Base-by-base conservation (phyloP, 1,140 invertebrate species). In the Theocolax elegans region DNA sequence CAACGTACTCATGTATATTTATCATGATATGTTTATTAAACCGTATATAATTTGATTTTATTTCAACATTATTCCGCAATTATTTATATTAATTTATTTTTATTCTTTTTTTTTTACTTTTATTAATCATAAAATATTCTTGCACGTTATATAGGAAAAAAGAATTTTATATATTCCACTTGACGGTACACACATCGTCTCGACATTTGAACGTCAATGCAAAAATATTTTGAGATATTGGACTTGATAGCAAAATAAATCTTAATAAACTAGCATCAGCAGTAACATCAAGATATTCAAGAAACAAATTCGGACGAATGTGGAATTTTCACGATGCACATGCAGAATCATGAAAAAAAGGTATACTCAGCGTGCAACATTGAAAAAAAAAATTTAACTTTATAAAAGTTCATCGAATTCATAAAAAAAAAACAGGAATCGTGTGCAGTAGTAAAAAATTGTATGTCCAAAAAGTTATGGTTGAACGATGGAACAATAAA, bases 271-370 rank as follows among this genome's bases (percentile, higher is more conserved):
- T 49, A 63, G 15, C 44, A 63, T 48, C 60, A 46, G 13, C 25
- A 31, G 46, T 35, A 63, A 46, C 17, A 49, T 38, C 8, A 49
- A 60, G n/a, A 29, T 9, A 17, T 44, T 44, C 60, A 25, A 49
- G 13, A n/a, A 49, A 29, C 29, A 46, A 62, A 13, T 3, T 51
- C 12, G 17, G 35, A 31, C 17, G n/a, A 58, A 40, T 40, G 19
- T n/a, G n/a, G n/a, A n/a, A n/a, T n/a, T n/a, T n/a, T n/a, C 58
- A 60, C 25, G 46, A 49, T 63, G 46, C 60, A 19, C 60, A 63
- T 63, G 60, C 60, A 63, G 8, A 49, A 17, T 3, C 25, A 42
- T 21, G 6, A 27, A 59, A 42, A 42, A 42, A 40, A 42, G 17
- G 46, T 19, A 62, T 19, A 63, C 49, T n/a, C 12, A 38, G 38